Conservation (phyloP, 2,888 invertebrate species). For the Mythimna albipuncta region DNA sequence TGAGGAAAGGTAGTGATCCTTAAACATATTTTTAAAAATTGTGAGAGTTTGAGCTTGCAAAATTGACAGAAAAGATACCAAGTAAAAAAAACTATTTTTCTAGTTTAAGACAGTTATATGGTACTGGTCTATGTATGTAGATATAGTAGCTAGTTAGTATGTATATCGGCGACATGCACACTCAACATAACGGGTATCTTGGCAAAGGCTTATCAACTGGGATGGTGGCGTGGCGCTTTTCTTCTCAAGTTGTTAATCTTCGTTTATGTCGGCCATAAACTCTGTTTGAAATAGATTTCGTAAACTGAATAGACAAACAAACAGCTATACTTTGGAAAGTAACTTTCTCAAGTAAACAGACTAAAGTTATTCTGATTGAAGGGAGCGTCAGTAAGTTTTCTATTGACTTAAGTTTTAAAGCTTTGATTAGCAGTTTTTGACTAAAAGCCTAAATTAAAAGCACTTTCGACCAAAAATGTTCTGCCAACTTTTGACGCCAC, state of each 20-base stretch:
- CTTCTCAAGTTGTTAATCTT: constrained; percentile 61
- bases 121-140: constrained; percentile 16
- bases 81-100: constrained; percentile 5
- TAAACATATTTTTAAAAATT: too few relatives aligned
- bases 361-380: constrained; percentile 34
- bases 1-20: too few relatives aligned
- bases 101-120: neutral
- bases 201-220: constrained; percentile 58
- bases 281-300: constrained; percentile 52
- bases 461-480: constrained; percentile 7
- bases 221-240: constrained; percentile 55
- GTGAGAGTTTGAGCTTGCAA: neutral
- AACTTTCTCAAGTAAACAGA: constrained; percentile 30
- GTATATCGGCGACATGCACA: constrained; percentile 49
- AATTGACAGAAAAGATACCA: neutral
- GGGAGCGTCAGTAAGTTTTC: constrained; percentile 23
- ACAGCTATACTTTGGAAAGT: constrained; percentile 37
- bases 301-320: constrained; percentile 56
- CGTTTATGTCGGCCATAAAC: constrained; percentile 58
- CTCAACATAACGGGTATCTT: constrained; percentile 56
- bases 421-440: constrained; percentile 27
- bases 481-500: constrained; percentile 5
- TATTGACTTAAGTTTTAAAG: constrained; percentile 11
- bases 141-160: constrained; percentile 28
- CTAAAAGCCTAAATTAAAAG: neutral